Evolutionary conservation across 2,113 vertebrate genomes (phyloP), one percentile per base, ranked within the genome.

Genomic region (Lepus timidus): DNA sequence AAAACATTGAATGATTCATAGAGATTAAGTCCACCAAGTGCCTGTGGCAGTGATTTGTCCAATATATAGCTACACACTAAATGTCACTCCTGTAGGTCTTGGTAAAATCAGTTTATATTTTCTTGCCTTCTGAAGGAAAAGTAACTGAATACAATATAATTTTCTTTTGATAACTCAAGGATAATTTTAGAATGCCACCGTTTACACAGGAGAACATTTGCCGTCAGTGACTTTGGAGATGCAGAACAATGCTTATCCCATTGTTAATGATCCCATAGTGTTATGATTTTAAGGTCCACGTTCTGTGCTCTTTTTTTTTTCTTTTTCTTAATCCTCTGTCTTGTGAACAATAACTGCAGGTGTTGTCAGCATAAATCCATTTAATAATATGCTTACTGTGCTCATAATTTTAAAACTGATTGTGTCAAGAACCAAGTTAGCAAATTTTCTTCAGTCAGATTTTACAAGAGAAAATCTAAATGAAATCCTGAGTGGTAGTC

Each of bases 51-150:
- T 76, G 62, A 85, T 95, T 92, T 83, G 29, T 29, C 49, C 55
- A 76, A 74, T 92, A 88, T 52, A 90, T 4, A 90, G 65, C 94
- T 71, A 92, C 4, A 93, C 3, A 81, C 36, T 70, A 93, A 95
- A 94, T 90, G 75, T 82, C 90, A 96, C 16, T 71, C 22, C 67
- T 52, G 44, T 78, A 95, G 52, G 67, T 93, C 49, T 93, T 90
- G 58, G 23, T 73, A 70, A 96, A 95, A 94, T 90, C 55, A 82
- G 22, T 70, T 96, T 97, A 67, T 71, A 91, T 52, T 76, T 70
- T 61, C 33, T 78, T 94, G 67, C 14, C 49, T 90, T 94, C 39
- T 87, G 61, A 95, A 94, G 95, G 13, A 94, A 96, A 93, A 31
- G 44, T 73, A 73, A 86, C 20, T 9, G 8, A 92, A 85, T 79